Evolutionary conservation across 1,140 invertebrate species (phyloP).

Genomic region (Caligus rogercresseyi): DNA sequence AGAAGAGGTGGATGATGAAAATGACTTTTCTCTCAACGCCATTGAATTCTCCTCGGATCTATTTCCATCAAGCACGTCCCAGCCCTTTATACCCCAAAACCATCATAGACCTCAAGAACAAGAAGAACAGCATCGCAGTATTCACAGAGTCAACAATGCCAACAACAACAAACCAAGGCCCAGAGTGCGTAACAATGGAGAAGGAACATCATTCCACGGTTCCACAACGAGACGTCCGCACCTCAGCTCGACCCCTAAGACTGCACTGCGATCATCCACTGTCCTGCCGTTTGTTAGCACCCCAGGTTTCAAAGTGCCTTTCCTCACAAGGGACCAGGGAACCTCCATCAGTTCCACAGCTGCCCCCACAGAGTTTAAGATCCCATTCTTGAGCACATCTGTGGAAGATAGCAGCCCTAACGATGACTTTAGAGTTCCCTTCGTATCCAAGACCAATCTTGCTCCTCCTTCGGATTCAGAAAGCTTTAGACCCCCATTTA

Average conservation of each 20-base stretch:
- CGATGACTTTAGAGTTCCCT: too few species aligned
- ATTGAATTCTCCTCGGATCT: constrained; percentile 1
- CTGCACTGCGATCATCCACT: background rate
- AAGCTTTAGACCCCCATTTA: background rate
- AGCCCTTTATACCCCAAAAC: background rate
- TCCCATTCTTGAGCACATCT: background rate
- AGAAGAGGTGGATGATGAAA: background rate
- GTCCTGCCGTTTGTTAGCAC: background rate
- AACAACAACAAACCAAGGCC: background rate
- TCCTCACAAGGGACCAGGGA: background rate
- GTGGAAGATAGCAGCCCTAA: too few species aligned
- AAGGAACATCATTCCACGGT: background rate
- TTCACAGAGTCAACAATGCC: too few species aligned
- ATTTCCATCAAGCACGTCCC: background rate
- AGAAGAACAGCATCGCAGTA: too few species aligned
- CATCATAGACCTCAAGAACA: too few species aligned
- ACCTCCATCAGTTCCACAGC: background rate
- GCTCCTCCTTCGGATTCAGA: background rate
- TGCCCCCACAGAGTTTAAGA: background rate
- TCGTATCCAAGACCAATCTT: too few species aligned
- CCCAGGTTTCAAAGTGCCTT: background rate
- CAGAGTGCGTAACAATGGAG: background rate
- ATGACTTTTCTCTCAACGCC: background rate
- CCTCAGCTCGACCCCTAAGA: background rate
- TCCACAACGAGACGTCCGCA: background rate